phyloP scores from a whole-genome alignment of 1,140 invertebrate species.

The Periplaneta americana region DNA sequence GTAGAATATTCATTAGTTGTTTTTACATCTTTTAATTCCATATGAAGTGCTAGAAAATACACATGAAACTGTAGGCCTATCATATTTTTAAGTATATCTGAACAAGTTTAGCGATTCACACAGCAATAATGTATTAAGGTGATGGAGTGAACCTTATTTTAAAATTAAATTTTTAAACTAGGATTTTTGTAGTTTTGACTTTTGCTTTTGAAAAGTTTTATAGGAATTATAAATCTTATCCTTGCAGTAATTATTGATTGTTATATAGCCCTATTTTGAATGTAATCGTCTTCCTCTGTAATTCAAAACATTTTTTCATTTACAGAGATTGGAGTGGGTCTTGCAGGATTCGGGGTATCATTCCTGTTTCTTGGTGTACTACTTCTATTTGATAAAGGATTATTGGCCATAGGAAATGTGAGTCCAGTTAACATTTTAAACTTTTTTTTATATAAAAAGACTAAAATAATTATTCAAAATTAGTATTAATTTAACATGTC shows the following conservation, averaged over 20 bases:
- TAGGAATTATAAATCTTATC: neutral
- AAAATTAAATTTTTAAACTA: constrained; percentile 3
- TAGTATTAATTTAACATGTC: too few species aligned
- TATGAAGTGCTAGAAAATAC: neutral
- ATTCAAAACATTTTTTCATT: constrained; percentile 22
- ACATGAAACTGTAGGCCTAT: neutral
- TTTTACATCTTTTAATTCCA: neutral
- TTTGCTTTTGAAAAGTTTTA: neutral
- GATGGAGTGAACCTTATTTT: too few species aligned
- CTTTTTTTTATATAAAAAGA: neutral
- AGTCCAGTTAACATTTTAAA: constrained; percentile 35
- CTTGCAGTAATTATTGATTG: neutral
- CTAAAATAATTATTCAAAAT: too few species aligned
- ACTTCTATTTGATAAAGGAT: constrained; percentile 94
- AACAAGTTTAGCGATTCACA: too few species aligned
- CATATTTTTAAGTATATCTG: neutral
- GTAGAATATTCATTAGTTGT: constrained; percentile 6
- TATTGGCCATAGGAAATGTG: constrained; percentile 98
- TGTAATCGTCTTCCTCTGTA: neutral
- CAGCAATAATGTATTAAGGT: too few species aligned
- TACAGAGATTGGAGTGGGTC: constrained; percentile 94
- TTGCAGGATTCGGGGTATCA: constrained; percentile 92
- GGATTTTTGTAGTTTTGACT: neutral
- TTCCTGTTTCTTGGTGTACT: constrained; percentile 94
- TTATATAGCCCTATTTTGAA: neutral